Percentiles rank a stretch among this genome's conserved stretches.
Conservation (phyloP, 64 coral and sea anemone genomes). For the Actinia tenebrosa region DNA sequence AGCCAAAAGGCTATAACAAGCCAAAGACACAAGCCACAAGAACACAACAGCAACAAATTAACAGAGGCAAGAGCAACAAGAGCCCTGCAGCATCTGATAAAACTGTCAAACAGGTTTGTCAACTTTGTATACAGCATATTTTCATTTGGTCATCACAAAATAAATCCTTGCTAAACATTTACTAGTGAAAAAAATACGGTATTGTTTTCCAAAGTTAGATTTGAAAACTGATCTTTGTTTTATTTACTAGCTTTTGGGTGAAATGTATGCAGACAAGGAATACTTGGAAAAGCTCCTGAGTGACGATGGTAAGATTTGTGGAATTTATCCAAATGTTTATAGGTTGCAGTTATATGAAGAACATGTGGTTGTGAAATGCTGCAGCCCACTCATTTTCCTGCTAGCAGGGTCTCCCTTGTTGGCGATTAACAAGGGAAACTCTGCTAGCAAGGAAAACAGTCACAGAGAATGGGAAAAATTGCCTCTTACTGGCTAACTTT, state of each 20-base stretch:
- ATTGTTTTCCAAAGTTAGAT: neutral
- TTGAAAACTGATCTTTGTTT: neutral
- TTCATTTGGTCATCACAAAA: too few species aligned
- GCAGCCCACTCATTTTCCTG: too few species aligned
- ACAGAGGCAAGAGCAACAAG: conserved; percentile 80
- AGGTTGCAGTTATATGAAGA: too few species aligned
- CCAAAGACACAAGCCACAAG: conserved; percentile 72
- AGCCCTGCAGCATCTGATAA: conserved; percentile 64
- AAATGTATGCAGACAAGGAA: conserved; percentile 75
- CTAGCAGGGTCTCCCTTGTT: too few species aligned
- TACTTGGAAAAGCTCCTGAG: conserved; percentile 66
- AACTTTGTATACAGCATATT: too few species aligned
- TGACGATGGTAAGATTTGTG: conserved; percentile 56
- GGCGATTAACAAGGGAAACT: too few species aligned
- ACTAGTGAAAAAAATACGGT: neutral
- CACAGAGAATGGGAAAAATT: too few species aligned
- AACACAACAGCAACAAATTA: conserved; percentile 63
- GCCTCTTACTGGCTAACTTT: too few species aligned
- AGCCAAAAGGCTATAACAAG: conserved; percentile 81
- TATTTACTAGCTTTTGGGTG: conserved; percentile 67
- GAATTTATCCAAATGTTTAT: neutral
- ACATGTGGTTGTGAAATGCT: too few species aligned
- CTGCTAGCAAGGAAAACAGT: too few species aligned
- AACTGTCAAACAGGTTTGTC: conserved; percentile 71
- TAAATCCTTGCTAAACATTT: neutral